A percentile compares a stretch with the other conserved stretches of the same genome.
Evolutionary conservation across 2,113 vertebrate genomes (phyloP).

Genomic region (Empidonax alnorum): DNA sequence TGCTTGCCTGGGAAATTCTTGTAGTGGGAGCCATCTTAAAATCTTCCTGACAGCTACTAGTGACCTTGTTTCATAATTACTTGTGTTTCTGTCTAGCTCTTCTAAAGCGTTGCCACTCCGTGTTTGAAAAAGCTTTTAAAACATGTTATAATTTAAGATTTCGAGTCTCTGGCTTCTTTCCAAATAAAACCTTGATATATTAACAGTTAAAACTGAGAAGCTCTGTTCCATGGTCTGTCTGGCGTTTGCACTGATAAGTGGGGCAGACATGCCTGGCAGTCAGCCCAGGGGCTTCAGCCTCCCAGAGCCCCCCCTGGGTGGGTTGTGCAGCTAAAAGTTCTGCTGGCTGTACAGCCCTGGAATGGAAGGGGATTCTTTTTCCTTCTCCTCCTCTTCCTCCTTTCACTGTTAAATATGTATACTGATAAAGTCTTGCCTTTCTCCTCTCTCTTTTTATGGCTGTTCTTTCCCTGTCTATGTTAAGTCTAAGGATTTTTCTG

Average conservation of each 20-base stretch:
- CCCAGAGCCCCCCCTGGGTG: background rate
- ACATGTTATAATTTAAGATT: slow-evolving; percentile 32
- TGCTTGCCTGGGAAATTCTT: slow-evolving; percentile 33
- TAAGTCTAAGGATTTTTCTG: background rate
- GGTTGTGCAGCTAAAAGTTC: background rate
- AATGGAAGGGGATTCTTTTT: background rate
- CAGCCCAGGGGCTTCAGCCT: slow-evolving; percentile 24
- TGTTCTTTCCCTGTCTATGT: background rate
- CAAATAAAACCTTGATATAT: slow-evolving; percentile 26
- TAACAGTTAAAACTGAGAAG: slow-evolving; percentile 25
- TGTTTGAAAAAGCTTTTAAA: slow-evolving; percentile 46
- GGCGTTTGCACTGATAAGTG: slow-evolving; percentile 38
- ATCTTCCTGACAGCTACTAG: slow-evolving; percentile 41
- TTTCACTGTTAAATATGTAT: background rate
- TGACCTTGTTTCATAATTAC: slow-evolving; percentile 36
- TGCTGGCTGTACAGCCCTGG: background rate
- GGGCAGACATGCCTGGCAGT: slow-evolving; percentile 40
- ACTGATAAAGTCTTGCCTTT: background rate
- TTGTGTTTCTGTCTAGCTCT: slow-evolving; percentile 30
- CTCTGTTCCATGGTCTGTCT: slow-evolving; percentile 6
- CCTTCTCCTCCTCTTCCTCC: background rate
- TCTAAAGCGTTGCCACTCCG: background rate
- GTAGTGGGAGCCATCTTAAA: slow-evolving; percentile 34
- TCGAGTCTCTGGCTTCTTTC: slow-evolving; percentile 41
- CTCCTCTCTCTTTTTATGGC: background rate